A percentile compares a stretch with the other conserved stretches of the same genome.
phyloP scores from a whole-genome alignment of 2,113 vertebrate species.

The Nannospalax galili region DNA sequence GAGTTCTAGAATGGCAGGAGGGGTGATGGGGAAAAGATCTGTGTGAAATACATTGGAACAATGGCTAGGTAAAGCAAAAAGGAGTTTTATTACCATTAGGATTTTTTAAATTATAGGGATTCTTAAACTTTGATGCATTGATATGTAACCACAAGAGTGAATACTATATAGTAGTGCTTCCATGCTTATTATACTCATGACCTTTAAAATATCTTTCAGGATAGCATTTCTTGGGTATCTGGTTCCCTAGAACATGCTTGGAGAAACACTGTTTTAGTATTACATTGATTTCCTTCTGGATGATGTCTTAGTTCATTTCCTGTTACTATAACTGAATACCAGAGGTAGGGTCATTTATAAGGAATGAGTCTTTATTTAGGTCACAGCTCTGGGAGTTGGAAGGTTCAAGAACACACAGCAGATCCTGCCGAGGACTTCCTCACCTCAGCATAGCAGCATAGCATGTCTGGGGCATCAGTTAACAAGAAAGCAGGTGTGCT shows the following conservation, averaged over 20 bases:
- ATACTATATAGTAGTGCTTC: not conserved
- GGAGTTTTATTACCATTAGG: not conserved
- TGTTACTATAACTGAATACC: not conserved
- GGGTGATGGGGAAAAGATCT: not conserved
- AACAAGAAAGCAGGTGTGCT: not conserved
- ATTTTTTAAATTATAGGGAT: not conserved
- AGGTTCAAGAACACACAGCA: not conserved
- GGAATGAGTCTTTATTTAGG: not conserved
- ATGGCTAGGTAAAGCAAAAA: not conserved
- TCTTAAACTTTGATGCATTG: not conserved
- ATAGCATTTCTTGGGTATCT: not conserved
- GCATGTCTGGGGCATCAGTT: not conserved
- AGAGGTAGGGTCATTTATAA: not conserved
- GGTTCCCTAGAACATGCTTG: slow-evolving; percentile 9
- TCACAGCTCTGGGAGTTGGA: not conserved
- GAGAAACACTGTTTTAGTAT: not conserved
- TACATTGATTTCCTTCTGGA: not conserved
- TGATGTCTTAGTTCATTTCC: not conserved
- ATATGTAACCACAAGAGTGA: not conserved
- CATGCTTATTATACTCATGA: not conserved
- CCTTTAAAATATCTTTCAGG: not conserved
- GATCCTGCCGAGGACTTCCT: not conserved
- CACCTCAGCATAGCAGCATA: not conserved
- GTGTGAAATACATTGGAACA: not conserved
- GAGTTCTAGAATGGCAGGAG: not conserved